Base-by-base conservation (phyloP, 2,797 vertebrate genomes). In the Microctenopoma steveboyesi region DNA sequence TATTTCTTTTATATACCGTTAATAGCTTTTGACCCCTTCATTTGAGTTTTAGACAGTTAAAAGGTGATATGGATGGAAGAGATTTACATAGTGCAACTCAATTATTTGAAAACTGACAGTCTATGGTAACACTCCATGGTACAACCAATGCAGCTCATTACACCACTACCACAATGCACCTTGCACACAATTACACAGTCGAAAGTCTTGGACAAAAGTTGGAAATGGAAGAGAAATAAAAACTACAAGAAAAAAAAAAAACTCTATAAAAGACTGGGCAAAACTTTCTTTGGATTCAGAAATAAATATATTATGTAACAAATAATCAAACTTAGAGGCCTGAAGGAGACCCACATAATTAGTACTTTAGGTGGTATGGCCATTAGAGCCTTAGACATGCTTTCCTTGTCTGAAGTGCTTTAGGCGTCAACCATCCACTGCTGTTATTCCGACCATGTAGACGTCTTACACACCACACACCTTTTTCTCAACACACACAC, bases 221-320 rank as follows among this genome's bases (percentile, higher is more conserved):
- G 2, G 35, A 73, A 35, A 64, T 5, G 47, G 52, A 3, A 48
- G 12, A 1, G 30, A 7, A 33, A 27, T 30, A 50, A 1, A 60
- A 50, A n/a, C 27, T 63, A 11, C 25, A 12, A 33, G 30, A 33
- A 55, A 25, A 45, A 47, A 46, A 60, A 42, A 30, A 58, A 4
- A 15, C 13, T 42, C 43, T 0, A 22, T 22, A 30, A 25, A 49
- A 0, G 39, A 18, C 12, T 45, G 15, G 27, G 18, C 35, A 60
- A 37, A 72, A 68, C 22, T 13, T 13, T 70, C 63, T 89, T 84
- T 86, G 74, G 75, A 80, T 72, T 40, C 12, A 69, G 27, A 77
- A 83, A 88, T 88, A 88, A 78, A 88, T 79, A 82, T 25, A 2
- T 67, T 28, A 49, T 30, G 30, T 7, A 52, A 76, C 15, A 83